A percentile compares a stretch with the other conserved stretches of the same genome.
Conservation (phyloP, 2,888 invertebrate species). For the Caenorhabditis auriculariae region DNA sequence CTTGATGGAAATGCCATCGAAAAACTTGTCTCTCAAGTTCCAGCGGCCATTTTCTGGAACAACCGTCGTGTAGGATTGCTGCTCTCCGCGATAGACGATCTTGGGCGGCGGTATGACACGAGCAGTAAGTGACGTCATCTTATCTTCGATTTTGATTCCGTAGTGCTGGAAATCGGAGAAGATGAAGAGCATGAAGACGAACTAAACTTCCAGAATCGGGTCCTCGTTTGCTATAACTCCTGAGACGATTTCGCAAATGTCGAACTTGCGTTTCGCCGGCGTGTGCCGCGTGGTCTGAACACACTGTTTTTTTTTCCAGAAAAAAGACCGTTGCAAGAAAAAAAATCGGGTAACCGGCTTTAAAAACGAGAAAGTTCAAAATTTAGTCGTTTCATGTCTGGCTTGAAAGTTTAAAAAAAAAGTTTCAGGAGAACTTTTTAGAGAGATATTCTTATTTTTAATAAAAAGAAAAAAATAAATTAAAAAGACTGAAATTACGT, state of each 20-base stretch:
- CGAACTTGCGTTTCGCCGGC: background rate
- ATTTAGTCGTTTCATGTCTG: too few species aligned
- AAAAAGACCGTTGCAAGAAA: too few species aligned
- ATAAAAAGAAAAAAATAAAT: too few species aligned
- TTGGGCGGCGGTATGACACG: conserved; percentile 13
- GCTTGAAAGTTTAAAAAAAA: too few species aligned
- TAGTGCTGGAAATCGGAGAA: conserved; percentile 2
- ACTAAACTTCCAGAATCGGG: background rate
- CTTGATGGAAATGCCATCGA: too few species aligned
- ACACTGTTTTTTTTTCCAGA: background rate
- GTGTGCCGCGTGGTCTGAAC: background rate
- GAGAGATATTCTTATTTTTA: too few species aligned
- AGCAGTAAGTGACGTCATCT: conserved; percentile 15
- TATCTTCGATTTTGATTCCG: conserved; percentile 11
- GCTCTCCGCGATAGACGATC: background rate
- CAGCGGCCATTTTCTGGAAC: background rate
- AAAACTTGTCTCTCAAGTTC: too few species aligned
- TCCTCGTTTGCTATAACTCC: background rate
- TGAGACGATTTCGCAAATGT: background rate
- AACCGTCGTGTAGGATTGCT: too few species aligned
- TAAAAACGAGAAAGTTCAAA: too few species aligned
- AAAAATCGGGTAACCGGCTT: too few species aligned
- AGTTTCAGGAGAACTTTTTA: too few species aligned
- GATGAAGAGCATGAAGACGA: background rate
- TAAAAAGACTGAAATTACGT: too few species aligned